phyloP scores from a whole-genome alignment of 2,113 vertebrate genomes.

The Trochalopteron elliotii region DNA sequence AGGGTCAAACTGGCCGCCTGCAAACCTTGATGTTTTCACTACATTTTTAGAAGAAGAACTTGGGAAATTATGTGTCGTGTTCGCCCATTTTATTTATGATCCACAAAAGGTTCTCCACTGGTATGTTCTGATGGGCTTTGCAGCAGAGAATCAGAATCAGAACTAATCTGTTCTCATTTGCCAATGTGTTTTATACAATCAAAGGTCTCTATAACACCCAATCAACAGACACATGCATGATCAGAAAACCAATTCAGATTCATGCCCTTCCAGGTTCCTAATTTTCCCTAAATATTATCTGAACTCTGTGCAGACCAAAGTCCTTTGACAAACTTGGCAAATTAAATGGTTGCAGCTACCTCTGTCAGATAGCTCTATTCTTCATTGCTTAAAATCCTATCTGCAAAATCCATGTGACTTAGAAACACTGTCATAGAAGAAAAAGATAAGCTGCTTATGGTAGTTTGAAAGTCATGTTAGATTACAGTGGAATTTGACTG shows the following conservation, averaged over 20 bases:
- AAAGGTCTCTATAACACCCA: not conserved
- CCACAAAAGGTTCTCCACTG: not conserved
- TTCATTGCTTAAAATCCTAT: constrained; percentile 1
- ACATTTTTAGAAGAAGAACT: not conserved
- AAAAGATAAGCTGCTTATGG: not conserved
- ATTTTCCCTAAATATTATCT: constrained; percentile 1
- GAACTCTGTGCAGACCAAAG: not conserved
- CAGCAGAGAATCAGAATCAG: not conserved
- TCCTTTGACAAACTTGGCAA: constrained; percentile 1
- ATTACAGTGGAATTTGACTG: not conserved
- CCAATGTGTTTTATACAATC: not conserved
- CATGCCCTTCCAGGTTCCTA: not conserved
- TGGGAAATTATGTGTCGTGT: not conserved
- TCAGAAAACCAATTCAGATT: not conserved
- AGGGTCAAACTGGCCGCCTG: not conserved
- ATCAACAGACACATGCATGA: not conserved
- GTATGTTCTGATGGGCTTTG: not conserved
- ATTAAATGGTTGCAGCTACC: not conserved
- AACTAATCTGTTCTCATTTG: not conserved
- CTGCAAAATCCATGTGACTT: not conserved
- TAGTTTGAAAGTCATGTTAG: not conserved
- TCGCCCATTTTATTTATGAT: not conserved
- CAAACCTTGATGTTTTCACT: not conserved
- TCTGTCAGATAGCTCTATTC: not conserved
- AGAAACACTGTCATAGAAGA: not conserved